These are phyloP conservation scores for Dugesia japonica DNA, from an alignment of 2,888 invertebrate genomes.

Conservation along the genomic window DNA sequence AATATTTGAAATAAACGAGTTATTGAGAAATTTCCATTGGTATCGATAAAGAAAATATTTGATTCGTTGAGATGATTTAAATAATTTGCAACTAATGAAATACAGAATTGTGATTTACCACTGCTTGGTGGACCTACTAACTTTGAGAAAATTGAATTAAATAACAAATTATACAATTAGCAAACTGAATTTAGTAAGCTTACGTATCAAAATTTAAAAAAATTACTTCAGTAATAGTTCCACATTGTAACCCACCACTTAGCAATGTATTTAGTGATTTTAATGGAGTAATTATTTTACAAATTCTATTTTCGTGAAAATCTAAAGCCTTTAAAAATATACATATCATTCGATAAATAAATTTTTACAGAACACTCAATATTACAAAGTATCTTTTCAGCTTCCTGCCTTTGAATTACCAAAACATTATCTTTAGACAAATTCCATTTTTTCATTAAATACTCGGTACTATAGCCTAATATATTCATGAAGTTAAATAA, in stretches of 20 bases:
- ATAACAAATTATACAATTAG: not conserved
- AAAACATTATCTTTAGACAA: not conserved
- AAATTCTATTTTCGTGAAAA: not conserved
- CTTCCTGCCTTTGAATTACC: not conserved
- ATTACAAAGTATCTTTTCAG: not conserved
- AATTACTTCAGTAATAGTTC: not conserved
- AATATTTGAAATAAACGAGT: not conserved
- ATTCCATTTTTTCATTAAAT: constrained; percentile 3
- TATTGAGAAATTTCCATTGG: not conserved
- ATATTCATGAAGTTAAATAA: not conserved
- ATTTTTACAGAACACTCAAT: not conserved
- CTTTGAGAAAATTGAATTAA: not conserved
- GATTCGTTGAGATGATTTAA: not conserved
- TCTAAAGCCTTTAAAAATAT: not conserved
- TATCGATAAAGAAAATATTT: not conserved
- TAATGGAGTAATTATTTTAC: not conserved
- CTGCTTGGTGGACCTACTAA: not conserved
- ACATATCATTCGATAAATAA: too few species aligned
- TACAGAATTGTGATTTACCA: not conserved
- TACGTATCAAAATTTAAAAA: too few species aligned
- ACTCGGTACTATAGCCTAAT: not conserved
- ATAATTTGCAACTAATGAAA: not conserved
- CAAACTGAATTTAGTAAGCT: too few species aligned
- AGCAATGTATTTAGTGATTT: not conserved
- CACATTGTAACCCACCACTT: not conserved